Evolutionary conservation across 1,140 invertebrate genomes (phyloP).

Genomic region (Agrypnia vestita): DNA sequence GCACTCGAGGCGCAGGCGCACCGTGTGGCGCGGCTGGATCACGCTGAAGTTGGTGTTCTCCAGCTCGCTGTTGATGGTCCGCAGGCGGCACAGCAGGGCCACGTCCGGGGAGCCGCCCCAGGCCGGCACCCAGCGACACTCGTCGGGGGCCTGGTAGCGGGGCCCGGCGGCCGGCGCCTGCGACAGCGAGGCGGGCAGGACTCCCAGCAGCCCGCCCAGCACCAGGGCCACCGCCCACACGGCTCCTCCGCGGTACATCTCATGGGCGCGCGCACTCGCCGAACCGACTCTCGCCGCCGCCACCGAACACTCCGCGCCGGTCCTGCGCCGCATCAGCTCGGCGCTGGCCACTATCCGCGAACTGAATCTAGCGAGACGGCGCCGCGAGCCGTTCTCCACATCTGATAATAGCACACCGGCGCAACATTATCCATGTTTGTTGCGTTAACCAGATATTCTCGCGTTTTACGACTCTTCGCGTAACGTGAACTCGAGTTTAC

Average conservation of each 20-base stretch:
- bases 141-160: conserved; percentile 86
- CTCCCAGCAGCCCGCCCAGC: conserved; percentile 66
- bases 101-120: conserved; percentile 79
- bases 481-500: conserved; percentile 27
- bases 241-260: conserved; percentile 56
- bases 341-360: conserved; percentile 23
- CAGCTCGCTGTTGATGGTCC: conserved; percentile 90
- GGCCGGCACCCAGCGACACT: conserved; percentile 85
- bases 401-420: conserved; percentile 23
- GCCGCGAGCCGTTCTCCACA: conserved; percentile 28
- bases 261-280: conserved; percentile 34
- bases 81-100: conserved; percentile 84
- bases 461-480: background rate
- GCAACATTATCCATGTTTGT: conserved; percentile 48
- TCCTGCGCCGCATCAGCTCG: conserved; percentile 26
- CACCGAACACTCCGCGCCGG: conserved; percentile 24
- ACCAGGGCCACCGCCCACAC: conserved; percentile 67
- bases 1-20: conserved; percentile 86
- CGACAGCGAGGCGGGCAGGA: conserved; percentile 69
- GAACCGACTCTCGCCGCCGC: background rate
- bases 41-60: conserved; percentile 93
- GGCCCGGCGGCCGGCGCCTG: conserved; percentile 65
- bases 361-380: conserved; percentile 24
- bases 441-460: conserved; percentile 32
- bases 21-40: conserved; percentile 90